phyloP scores from a whole-genome alignment of 2,797 vertebrate genomes.

The Holocentrus rufus region DNA sequence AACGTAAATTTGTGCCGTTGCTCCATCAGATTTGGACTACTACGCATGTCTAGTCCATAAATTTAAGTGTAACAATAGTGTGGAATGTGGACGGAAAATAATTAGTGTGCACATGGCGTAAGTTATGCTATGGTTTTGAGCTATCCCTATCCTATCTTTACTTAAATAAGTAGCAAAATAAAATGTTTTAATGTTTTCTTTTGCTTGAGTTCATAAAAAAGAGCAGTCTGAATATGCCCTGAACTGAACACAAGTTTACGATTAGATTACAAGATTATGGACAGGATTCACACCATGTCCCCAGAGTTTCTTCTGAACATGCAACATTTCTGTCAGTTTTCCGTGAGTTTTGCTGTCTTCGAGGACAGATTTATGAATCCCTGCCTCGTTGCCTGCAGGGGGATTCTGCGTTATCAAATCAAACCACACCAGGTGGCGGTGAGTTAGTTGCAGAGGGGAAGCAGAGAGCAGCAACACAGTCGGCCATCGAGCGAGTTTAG shows the following conservation, averaged over 20 bases:
- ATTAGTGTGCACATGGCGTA: too few relatives aligned
- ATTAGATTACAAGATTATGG: neutral
- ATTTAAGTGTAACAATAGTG: too few relatives aligned
- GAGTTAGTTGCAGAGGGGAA: constrained; percentile 36
- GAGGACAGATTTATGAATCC: constrained; percentile 46
- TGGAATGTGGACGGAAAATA: too few relatives aligned
- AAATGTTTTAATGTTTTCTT: too few relatives aligned
- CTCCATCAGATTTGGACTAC: too few relatives aligned
- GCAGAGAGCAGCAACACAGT: constrained; percentile 44
- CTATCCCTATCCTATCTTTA: neutral
- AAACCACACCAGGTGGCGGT: constrained; percentile 38
- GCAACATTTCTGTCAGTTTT: neutral
- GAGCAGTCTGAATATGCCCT: neutral
- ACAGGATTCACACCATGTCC: constrained; percentile 1
- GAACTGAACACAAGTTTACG: neutral
- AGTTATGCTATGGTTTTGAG: too few relatives aligned
- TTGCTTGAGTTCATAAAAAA: neutral
- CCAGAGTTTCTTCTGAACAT: neutral
- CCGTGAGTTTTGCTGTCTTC: constrained; percentile 21
- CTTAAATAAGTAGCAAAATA: neutral
- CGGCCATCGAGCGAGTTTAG: constrained; percentile 45
- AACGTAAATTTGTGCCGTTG: too few relatives aligned
- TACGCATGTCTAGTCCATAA: too few relatives aligned
- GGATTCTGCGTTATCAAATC: constrained; percentile 35
- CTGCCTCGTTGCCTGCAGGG: constrained; percentile 28